Percentiles rank a stretch among this genome's conserved stretches.
Conservation (phyloP, 2,797 vertebrate species). For the Rhabdophis nuchalis region DNA sequence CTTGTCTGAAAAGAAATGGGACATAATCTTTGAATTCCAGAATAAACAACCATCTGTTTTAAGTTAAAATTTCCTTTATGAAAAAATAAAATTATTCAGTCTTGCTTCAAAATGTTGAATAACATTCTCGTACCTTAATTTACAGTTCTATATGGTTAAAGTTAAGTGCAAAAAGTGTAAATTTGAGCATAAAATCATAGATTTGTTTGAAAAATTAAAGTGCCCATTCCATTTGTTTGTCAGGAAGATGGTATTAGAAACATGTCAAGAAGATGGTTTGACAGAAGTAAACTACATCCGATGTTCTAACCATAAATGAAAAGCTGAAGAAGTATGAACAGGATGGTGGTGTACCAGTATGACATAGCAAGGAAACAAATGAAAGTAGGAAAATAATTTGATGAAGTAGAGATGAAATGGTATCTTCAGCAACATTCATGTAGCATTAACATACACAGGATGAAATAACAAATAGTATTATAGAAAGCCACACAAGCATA, state of each 20-base stretch:
- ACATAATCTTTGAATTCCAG: background rate
- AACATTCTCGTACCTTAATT: background rate
- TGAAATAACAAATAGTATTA: background rate
- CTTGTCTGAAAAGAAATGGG: background rate
- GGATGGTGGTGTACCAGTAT: background rate
- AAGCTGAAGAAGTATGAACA: background rate
- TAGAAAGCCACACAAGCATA: background rate
- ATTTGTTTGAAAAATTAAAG: background rate
- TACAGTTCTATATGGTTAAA: background rate
- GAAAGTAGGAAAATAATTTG: background rate
- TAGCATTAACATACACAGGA: background rate
- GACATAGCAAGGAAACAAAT: background rate
- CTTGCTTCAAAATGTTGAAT: background rate
- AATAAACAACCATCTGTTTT: background rate
- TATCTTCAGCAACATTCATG: background rate
- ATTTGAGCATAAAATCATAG: background rate
- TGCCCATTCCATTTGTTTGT: background rate
- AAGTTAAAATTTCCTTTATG: background rate
- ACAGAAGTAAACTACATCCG: background rate
- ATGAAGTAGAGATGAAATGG: background rate
- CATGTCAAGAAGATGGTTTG: background rate
- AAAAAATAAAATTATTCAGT: background rate
- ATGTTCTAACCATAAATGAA: background rate
- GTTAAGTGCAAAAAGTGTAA: background rate
- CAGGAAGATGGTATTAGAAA: background rate